Evolutionary conservation across 2,888 invertebrate genomes (phyloP).

Genomic region (Xestia rhomboidea): DNA sequence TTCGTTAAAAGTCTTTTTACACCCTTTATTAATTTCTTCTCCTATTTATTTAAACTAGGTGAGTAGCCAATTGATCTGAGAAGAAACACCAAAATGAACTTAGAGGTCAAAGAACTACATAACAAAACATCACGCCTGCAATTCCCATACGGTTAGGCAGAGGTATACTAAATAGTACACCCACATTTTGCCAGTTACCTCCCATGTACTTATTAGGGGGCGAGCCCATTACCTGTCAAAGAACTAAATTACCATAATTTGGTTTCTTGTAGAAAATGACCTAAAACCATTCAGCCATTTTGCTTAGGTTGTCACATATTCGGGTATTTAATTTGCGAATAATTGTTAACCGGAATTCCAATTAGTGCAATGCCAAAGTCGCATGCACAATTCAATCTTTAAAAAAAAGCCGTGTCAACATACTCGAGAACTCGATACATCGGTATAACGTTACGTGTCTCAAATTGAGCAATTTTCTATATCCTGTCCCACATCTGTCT

Average conservation of each 20-base stretch:
- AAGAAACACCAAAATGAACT: not conserved
- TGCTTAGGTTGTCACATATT: not conserved
- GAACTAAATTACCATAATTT: not conserved
- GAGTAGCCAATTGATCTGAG: not conserved
- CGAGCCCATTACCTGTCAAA: not conserved
- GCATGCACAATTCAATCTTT: constrained; percentile 7
- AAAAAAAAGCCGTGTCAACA: constrained; percentile 73
- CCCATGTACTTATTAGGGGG: too few species aligned
- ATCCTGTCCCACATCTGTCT: constrained; percentile 88
- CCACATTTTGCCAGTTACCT: too few species aligned
- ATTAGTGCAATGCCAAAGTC: constrained; percentile 20
- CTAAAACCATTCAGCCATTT: not conserved
- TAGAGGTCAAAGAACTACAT: not conserved
- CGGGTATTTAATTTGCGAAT: not conserved
- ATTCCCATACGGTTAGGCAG: too few species aligned
- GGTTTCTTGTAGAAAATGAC: not conserved
- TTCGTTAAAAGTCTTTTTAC: too few species aligned
- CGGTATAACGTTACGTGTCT: constrained; percentile 85
- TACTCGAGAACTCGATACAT: constrained; percentile 83
- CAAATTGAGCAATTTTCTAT: constrained; percentile 86
- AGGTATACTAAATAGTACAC: too few species aligned
- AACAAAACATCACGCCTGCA: too few species aligned
- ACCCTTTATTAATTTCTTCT: too few species aligned
- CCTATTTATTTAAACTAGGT: not conserved
- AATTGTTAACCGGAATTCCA: too few species aligned